phyloP scores from a whole-genome alignment of 2,888 invertebrate genomes.

The Phasia obesa region DNA sequence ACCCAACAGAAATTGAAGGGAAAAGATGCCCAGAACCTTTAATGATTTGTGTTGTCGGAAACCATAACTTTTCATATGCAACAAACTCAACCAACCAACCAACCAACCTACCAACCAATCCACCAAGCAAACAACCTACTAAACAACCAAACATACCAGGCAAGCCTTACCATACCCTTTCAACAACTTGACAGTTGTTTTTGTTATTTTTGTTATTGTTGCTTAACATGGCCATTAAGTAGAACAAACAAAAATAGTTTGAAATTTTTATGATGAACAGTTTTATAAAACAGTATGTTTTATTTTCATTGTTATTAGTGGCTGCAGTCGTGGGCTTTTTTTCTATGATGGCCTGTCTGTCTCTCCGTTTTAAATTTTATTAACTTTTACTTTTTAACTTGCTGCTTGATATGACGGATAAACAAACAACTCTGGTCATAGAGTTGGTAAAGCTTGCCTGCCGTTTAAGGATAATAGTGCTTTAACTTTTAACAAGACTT shows the following conservation, averaged over 20 bases:
- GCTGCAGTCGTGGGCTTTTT: conserved; percentile 3
- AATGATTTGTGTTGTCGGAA: conserved; percentile 70
- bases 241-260: conserved; percentile 63
- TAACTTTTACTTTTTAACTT: conserved; percentile 65
- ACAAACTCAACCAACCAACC: conserved; percentile 1
- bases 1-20: not conserved
- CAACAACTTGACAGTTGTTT: conserved; percentile 47
- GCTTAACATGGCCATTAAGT: conserved; percentile 46
- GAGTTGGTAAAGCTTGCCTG: not conserved
- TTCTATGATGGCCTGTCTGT: conserved; percentile 2
- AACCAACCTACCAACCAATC: not conserved
- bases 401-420: not conserved
- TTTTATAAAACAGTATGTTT: conserved; percentile 45
- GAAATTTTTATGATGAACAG: conserved; percentile 56
- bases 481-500: conserved; percentile 35
- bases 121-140: not conserved
- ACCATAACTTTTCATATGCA: conserved; percentile 67
- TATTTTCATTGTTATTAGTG: conserved; percentile 28
- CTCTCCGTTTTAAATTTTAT: conserved; percentile 53
- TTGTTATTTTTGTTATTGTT: conserved; percentile 1
- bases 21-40: conserved; percentile 40
- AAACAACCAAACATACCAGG: conserved; percentile 8
- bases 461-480: conserved; percentile 19
- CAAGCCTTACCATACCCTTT: conserved; percentile 1
- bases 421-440: not conserved